Conservation (phyloP, 2,797 vertebrate genomes). For the Phrynocephalus vlangalii region DNA sequence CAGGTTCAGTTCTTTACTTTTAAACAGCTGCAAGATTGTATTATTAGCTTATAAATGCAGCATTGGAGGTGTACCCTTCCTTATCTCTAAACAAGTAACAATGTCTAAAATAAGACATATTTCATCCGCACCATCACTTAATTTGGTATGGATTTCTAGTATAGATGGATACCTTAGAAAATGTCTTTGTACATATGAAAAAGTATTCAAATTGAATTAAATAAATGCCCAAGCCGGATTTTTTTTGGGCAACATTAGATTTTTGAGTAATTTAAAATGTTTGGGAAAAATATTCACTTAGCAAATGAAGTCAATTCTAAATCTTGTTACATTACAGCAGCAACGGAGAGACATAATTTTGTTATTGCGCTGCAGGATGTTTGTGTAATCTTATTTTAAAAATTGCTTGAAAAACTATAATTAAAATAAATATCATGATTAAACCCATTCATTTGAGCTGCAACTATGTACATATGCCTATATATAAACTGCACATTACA, state of each 20-base stretch:
- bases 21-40: neutral
- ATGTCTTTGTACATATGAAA: conserved; percentile 45
- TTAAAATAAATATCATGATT: neutral
- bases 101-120: conserved; percentile 22
- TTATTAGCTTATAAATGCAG: neutral
- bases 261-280: conserved; percentile 44
- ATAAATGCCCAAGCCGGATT: conserved; percentile 35
- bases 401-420: neutral
- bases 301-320: conserved; percentile 36
- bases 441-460: neutral
- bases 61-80: neutral
- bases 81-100: conserved; percentile 11
- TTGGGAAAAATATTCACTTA: neutral
- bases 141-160: conserved; percentile 51
- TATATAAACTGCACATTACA: neutral
- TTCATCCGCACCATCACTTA: conserved; percentile 47
- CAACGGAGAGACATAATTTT: conserved; percentile 34
- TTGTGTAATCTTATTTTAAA: neutral
- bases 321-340: conserved; percentile 33
- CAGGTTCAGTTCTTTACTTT: neutral
- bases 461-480: neutral
- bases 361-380: neutral
- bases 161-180: conserved; percentile 31
- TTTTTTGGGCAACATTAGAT: conserved; percentile 24
- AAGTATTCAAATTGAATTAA: conserved; percentile 42